Conservation (phyloP, 2,888 invertebrate genomes). For the Beris chalybata region DNA sequence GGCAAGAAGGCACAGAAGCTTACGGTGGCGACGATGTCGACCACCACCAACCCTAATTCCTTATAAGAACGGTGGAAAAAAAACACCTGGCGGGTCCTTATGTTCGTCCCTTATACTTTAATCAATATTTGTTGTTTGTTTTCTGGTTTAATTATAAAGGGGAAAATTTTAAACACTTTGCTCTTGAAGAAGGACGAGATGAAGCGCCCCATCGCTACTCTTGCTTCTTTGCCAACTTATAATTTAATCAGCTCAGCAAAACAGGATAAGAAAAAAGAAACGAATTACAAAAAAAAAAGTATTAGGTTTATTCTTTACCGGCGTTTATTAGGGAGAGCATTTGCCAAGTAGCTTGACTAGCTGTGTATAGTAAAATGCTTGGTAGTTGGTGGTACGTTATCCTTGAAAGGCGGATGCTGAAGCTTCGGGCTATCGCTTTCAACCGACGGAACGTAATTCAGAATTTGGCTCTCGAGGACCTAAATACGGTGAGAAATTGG, state of each 20-base stretch:
- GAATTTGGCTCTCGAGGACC: background rate
- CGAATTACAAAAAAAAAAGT: background rate
- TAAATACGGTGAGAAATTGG: background rate
- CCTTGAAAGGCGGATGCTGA: conserved; percentile 15
- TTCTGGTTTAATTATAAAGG: conserved; percentile 30
- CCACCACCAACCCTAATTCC: conserved; percentile 16
- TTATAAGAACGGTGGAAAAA: conserved; percentile 8
- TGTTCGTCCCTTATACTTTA: conserved; percentile 30
- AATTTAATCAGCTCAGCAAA: conserved; percentile 13
- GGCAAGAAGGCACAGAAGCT: no score
- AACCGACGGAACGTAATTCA: conserved; percentile 10
- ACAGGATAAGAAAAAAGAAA: conserved; percentile 13
- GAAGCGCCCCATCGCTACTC: background rate
- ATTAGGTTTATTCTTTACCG: no score
- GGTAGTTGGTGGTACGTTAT: background rate
- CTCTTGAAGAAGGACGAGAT: conserved; percentile 18
- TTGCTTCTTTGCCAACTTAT: conserved; percentile 21
- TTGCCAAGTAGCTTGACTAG: no score
- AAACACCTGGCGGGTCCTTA: conserved; percentile 12
- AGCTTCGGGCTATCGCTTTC: background rate
- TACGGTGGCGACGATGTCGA: no score
- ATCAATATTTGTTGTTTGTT: conserved; percentile 27
- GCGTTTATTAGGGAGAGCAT: no score
- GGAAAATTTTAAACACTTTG: conserved; percentile 30
- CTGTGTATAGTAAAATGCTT: no score